These are phyloP conservation scores for Malachius bipustulatus DNA, from an alignment of 2,888 invertebrate genomes.

Conservation along the genomic window DNA sequence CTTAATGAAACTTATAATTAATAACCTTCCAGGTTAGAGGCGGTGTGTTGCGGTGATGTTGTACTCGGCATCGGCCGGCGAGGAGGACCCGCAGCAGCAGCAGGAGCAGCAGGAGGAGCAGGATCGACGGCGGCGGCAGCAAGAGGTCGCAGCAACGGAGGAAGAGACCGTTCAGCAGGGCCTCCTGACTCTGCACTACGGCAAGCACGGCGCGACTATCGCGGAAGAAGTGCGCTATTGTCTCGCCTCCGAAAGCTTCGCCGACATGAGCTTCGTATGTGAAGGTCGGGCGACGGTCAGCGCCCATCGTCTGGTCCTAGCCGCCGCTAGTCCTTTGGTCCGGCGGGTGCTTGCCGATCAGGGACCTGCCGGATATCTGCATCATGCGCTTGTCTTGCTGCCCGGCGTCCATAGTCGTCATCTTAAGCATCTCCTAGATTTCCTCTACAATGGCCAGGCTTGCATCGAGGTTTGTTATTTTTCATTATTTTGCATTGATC, in stretches of 20 bases:
- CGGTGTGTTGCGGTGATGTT: no score
- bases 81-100: no score
- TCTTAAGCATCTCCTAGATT: slow-evolving; percentile 70
- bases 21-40: no score
- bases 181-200: slow-evolving; percentile 82
- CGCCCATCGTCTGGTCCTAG: slow-evolving; percentile 76
- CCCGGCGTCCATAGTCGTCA: slow-evolving; percentile 71
- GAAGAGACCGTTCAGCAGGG: slow-evolving; percentile 46
- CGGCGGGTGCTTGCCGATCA: slow-evolving; percentile 65
- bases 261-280: slow-evolving; percentile 76
- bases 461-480: slow-evolving; percentile 52
- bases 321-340: slow-evolving; percentile 76
- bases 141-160: no score
- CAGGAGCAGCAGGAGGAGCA: no score
- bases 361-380: slow-evolving; percentile 60
- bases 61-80: no score
- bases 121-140: no score
- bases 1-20: no score
- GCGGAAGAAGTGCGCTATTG: slow-evolving; percentile 82
- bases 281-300: slow-evolving; percentile 71
- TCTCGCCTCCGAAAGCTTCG: slow-evolving; percentile 76
- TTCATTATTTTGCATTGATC: slow-evolving; percentile 1
- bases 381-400: no score
- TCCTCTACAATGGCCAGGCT: slow-evolving; percentile 77
- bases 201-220: slow-evolving; percentile 87